Evolutionary conservation across 2,888 invertebrate species (phyloP), one percentile per base, ranked within the genome.

Genomic region (Lithophane semibrunnea): DNA sequence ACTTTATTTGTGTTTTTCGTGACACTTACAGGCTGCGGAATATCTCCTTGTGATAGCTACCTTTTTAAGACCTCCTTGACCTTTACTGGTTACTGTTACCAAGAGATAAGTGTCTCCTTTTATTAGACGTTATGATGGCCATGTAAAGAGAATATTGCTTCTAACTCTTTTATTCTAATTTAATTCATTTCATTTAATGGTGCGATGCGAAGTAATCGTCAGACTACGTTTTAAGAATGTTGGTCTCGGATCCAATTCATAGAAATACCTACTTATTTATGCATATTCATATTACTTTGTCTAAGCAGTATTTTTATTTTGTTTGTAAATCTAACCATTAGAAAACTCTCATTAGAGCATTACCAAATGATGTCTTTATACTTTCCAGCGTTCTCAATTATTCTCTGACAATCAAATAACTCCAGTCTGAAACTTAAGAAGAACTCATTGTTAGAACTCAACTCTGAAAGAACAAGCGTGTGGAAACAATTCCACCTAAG

Each of bases 401-500:
- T 47, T 44, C 64, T 16, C 21, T 8, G 8, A 29, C 65, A 60
- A 58, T 60, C 16, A 58, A 58, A 65, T 65, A 65, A 65, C 21
- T 76, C 2, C 13, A 24, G 13, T 4, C 29, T 18, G 13, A 65
- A 77, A 82, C 77, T 77, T 24, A 44, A 24, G 24, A 54, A 13
- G 12, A 60, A 65, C 47, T 65, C 21, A 49, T 82, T 66, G 65
- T 77, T 44, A 54, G 60, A 78, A 63, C 54, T 60, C 24, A 58
- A 47, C 12, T 47, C 44, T 49, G 52, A 47, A 68, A 54, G 68
- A 78, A 69, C 58, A 52, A 52, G 42, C 37, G 52, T 49, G 52
- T 64, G 61, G 79, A 79, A 71, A 79, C 49, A 71, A 60, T 71
- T 56, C 21, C 24, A 58, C 24, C 49, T 52, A 12, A 71, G 71